Base-by-base conservation (phyloP, 2,888 invertebrate genomes). In the Podabrus alpinus region DNA sequence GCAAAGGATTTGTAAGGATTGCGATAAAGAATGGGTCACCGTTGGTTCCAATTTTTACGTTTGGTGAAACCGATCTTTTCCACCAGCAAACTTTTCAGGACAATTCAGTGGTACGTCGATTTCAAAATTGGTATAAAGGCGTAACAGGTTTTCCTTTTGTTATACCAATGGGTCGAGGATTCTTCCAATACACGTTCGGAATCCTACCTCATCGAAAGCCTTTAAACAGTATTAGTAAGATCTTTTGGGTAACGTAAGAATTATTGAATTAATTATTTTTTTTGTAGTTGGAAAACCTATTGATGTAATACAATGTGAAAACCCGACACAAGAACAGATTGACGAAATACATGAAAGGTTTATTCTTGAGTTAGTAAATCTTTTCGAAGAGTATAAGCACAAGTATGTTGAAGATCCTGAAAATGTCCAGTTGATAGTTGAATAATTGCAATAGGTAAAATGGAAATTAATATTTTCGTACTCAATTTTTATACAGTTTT, bases 111-210 rank as follows among this genome's bases (percentile, higher is more conserved):
- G 80, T 95, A 7, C 88, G 94, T 15, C 89, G 87, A 15, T 82
- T 93, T 59, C 97, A 97, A 86, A 91, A 94, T 77, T 88, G 86
- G 69, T 86, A 96, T 1, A 92, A 93, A 70, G 89, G 90, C 78
- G 71, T 89, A 4, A 92, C 94, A 0, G 95, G 95, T 9, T 87
- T 96, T n/a, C 92, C 94, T 0, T 95, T 95, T 0, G 89, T 94
- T 73, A 86, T 95, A 68, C 92, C 94, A 1, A 88, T 92, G 29
- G 96, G 96, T 0, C 89, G 98, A 45, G 98, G 98, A 3, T 89
- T 98, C 74, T 96, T 98, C 85, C 97, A 98, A 85, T 97, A 98
- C 84, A 92, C 92, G 0, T 95, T 94, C 84, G 98, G 98, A 0
- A 86, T 97, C 5, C 87, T 98, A 71, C 98, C 98, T 0, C 90